Evolutionary conservation across 2,888 invertebrate species (phyloP), one percentile per base, ranked within the genome.

Genomic region (Notodonta dromedarius): DNA sequence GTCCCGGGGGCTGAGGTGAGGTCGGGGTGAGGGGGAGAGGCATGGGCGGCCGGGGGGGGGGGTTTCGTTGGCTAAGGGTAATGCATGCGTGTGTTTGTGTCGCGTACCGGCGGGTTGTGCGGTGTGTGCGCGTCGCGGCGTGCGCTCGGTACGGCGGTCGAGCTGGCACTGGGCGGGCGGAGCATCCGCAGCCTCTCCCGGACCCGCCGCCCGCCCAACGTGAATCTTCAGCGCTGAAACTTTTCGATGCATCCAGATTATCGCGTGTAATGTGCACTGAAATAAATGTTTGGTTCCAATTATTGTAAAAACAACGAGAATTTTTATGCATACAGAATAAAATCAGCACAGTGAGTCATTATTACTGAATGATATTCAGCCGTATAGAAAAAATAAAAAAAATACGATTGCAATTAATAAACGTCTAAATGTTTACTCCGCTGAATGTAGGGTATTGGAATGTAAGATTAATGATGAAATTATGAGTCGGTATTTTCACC

Each of bases 101-200:
- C 90, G 90, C 91, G 91, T 92, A 92, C 92, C 91, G 91, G 88
- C 89, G 90, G 89, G 89, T 86, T 85, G 83, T 85, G 82, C 79
- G 60, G 79, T 82, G 84, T 82, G 86, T 86, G 89, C 86, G 87
- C 84, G 84, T 81, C 86, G 84, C 88, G 87, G 83, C 91, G 93
- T 91, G 91, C 92, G 91, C 92, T 91, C 91, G 73, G 80, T 71
- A 78, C 91, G 89, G 84, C 92, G 90, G 89, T 85, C 89, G 89
- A 80, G 80, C 83, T 80, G 84, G 82, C 86, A 93, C 93, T 93
- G 91, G 82, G 85, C 85, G 85, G 85, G 83, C 60, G 70, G 76
- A 67, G 84, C 87, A 12, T 79, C 76, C 82, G 76, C 86, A 82
- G 85, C 86, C 84, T 85, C 87, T 75, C 87, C 86, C 84, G 83